Percentiles rank a stretch among this genome's conserved stretches.
Conservation (phyloP, 2,888 invertebrate species). For the Chromoteleia sp. region DNA sequence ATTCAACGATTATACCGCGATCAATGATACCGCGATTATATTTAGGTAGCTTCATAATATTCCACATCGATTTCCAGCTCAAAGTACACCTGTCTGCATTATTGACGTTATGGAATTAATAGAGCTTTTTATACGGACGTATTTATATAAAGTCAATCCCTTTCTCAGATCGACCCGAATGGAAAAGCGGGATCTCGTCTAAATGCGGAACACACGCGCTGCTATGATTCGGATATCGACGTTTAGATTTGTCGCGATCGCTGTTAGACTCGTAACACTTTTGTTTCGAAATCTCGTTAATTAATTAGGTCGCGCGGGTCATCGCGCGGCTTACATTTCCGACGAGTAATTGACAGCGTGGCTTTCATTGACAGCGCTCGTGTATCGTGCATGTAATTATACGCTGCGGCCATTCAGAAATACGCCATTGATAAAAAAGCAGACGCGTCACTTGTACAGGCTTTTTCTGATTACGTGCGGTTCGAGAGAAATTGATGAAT, state of each 20-base stretch:
- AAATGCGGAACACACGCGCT: slow-evolving; percentile 30
- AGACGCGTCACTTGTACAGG: too few species aligned
- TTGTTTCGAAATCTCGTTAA: slow-evolving; percentile 49
- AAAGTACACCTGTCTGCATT: slow-evolving; percentile 51
- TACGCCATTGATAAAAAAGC: slow-evolving; percentile 10
- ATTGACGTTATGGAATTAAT: slow-evolving; percentile 40
- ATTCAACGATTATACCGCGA: slow-evolving; percentile 40
- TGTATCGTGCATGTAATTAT: slow-evolving; percentile 24
- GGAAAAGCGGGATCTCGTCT: slow-evolving; percentile 35
- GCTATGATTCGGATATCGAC: slow-evolving; percentile 46
- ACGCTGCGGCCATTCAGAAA: slow-evolving; percentile 38
- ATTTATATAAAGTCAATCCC: slow-evolving; percentile 39
- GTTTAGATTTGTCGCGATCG: slow-evolving; percentile 52
- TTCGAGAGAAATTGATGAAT: too few species aligned
- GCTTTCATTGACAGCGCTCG: slow-evolving; percentile 37
- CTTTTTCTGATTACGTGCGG: too few species aligned
- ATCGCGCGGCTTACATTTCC: slow-evolving; percentile 27
- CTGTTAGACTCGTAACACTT: slow-evolving; percentile 43
- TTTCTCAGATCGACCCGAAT: slow-evolving; percentile 26
- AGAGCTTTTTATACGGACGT: slow-evolving; percentile 43
- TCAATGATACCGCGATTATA: slow-evolving; percentile 29
- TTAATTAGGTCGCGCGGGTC: slow-evolving; percentile 34
- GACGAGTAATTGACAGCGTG: slow-evolving; percentile 41
- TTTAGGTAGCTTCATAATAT: slow-evolving; percentile 44
- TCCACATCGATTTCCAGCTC: slow-evolving; percentile 37